phyloP scores from a whole-genome alignment of 2,797 vertebrate genomes.

The Ciconia nigra region DNA sequence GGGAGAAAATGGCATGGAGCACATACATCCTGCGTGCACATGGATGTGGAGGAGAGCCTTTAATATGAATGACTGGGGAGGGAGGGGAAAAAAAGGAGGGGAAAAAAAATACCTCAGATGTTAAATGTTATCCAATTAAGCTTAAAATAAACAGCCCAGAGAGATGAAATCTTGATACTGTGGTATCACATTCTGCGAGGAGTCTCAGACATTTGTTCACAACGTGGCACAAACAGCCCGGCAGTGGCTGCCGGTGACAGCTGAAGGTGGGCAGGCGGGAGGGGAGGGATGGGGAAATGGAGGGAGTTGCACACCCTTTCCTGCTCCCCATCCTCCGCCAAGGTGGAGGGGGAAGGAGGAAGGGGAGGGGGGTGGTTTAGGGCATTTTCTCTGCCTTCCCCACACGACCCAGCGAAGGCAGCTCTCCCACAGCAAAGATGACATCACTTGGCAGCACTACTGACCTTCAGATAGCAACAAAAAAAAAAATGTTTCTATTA shows the following conservation, averaged over 20 bases:
- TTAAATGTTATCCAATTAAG: slow-evolving; percentile 74
- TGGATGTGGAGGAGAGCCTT: neutral
- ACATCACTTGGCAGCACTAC: slow-evolving; percentile 60
- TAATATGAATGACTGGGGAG: neutral
- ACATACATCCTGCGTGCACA: slow-evolving; percentile 30
- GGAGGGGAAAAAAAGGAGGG: neutral
- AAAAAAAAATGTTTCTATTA: slow-evolving; percentile 72
- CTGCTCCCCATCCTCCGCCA: neutral
- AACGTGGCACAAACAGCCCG: neutral
- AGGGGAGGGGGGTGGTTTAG: neutral
- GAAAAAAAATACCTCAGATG: slow-evolving; percentile 59
- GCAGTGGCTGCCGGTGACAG: neutral
- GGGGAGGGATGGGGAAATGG: neutral
- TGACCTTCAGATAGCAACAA: slow-evolving; percentile 70
- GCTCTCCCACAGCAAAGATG: slow-evolving; percentile 54
- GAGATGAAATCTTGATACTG: slow-evolving; percentile 53
- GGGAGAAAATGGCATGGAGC: slow-evolving; percentile 36
- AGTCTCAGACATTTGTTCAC: slow-evolving; percentile 52
- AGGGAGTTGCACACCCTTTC: neutral
- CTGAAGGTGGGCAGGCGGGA: neutral
- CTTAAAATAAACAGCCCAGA: slow-evolving; percentile 68
- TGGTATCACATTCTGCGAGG: slow-evolving; percentile 25
- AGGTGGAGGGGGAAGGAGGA: neutral
- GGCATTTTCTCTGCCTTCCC: slow-evolving; percentile 13
- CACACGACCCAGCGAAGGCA: neutral